phyloP scores from a whole-genome alignment of 2,797 vertebrate species.

The Melanotaenia pygmaea region DNA sequence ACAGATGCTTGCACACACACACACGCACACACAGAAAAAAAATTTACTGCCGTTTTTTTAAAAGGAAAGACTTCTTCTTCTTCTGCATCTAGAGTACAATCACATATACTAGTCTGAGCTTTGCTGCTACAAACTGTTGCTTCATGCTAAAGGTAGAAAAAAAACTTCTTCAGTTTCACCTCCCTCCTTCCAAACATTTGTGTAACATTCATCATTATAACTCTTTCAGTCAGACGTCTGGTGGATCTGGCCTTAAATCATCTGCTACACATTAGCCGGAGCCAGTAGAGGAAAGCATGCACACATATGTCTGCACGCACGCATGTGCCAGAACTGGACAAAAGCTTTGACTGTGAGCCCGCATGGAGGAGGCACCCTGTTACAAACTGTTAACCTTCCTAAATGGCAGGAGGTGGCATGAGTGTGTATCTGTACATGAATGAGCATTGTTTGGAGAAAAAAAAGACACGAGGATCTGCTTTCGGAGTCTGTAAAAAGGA shows the following conservation, averaged over 20 bases:
- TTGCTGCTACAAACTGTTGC: background rate
- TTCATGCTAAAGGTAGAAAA: background rate
- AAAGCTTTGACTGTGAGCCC: conserved; percentile 69
- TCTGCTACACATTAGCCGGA: conserved; percentile 81
- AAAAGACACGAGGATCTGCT: conserved; percentile 64
- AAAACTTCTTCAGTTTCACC: conserved; percentile 18
- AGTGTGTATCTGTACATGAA: conserved; percentile 45
- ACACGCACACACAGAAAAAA: background rate
- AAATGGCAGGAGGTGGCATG: conserved; percentile 66
- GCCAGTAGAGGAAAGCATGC: conserved; percentile 54
- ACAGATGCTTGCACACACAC: no score
- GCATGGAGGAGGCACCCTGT: conserved; percentile 68
- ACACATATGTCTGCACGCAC: conserved; percentile 33
- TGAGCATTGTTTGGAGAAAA: conserved; percentile 58
- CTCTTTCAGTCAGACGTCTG: conserved; percentile 63
- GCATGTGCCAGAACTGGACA: conserved; percentile 55
- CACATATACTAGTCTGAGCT: background rate
- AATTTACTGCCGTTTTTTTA: background rate
- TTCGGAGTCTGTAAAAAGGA: conserved; percentile 53
- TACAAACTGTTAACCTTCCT: conserved; percentile 73
- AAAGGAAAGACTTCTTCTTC: no score
- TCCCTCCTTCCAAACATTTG: conserved; percentile 60
- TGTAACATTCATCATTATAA: conserved; percentile 69
- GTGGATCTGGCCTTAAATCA: conserved; percentile 70
- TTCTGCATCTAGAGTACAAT: background rate